Conservation (phyloP, 2,888 invertebrate species). For the Epistrophe grossulariae region DNA sequence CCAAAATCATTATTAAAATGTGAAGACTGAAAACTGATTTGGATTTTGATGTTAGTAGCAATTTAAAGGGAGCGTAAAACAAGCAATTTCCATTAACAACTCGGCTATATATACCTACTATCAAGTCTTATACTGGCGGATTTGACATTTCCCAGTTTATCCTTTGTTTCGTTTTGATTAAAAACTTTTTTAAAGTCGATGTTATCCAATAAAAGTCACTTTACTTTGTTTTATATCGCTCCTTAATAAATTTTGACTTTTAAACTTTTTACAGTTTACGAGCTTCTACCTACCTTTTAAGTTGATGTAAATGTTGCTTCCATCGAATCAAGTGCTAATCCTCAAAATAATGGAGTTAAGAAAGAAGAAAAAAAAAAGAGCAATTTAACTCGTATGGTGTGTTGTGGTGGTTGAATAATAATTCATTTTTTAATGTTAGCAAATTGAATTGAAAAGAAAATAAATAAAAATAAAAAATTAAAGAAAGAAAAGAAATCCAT, state of each 20-base stretch:
- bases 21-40: constrained; percentile 4
- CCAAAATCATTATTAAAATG: constrained; percentile 45
- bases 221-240: constrained; percentile 13
- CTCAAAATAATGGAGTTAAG: constrained; percentile 23
- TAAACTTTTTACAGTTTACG: constrained; percentile 21
- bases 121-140: not conserved
- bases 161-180: not conserved
- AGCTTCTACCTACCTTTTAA: not conserved
- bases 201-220: constrained; percentile 33
- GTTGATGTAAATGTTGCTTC: constrained; percentile 25
- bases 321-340: constrained; percentile 33
- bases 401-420: constrained; percentile 22
- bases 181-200: not conserved
- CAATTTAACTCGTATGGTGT: constrained; percentile 9
- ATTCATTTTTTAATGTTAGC: constrained; percentile 54
- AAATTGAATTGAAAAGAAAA: constrained; percentile 42
- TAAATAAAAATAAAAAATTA: constrained; percentile 20
- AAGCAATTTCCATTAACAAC: constrained; percentile 62
- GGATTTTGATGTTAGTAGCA: not conserved
- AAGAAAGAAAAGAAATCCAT: constrained; percentile 16
- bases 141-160: constrained; percentile 21
- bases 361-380: constrained; percentile 4
- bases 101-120: not conserved
- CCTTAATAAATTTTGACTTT: constrained; percentile 31
- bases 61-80: constrained; percentile 34